Percentiles rank a stretch among this genome's conserved stretches.
These are phyloP conservation scores for Lagocephalus sceleratus DNA, from an alignment of 2,797 vertebrate genomes.

Conservation along the genomic window DNA sequence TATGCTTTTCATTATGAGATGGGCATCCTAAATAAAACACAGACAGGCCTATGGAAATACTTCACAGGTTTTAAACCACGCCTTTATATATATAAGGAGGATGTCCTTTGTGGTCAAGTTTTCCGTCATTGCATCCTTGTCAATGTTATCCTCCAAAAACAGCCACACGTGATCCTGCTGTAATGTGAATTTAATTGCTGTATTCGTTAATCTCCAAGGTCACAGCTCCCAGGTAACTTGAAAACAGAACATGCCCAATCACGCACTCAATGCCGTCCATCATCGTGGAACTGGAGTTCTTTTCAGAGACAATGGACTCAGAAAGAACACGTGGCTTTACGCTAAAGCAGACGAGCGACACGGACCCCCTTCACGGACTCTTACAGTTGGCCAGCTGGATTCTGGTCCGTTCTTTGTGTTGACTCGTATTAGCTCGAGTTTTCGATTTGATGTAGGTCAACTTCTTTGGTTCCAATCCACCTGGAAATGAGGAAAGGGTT, in stretches of 20 bases:
- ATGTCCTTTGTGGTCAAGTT: too few relatives aligned
- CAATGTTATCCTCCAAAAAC: too few relatives aligned
- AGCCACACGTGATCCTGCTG: neutral
- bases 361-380: conserved; percentile 12
- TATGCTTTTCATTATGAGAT: too few relatives aligned
- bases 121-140: too few relatives aligned
- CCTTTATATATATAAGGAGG: too few relatives aligned
- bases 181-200: neutral
- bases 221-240: neutral
- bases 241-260: neutral
- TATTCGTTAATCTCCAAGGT: neutral
- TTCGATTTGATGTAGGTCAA: conserved; percentile 70
- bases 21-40: too few relatives aligned
- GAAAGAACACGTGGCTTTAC: too few relatives aligned
- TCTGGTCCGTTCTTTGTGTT: conserved; percentile 65
- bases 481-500: conserved; percentile 60
- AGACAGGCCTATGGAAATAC: too few relatives aligned
- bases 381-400: conserved; percentile 71
- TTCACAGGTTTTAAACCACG: too few relatives aligned
- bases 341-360: too few relatives aligned
- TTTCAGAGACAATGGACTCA: neutral
- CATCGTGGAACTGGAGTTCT: neutral
- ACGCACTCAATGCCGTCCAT: neutral
- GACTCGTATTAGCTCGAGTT: conserved; percentile 66
- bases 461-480: conserved; percentile 78